Evolutionary conservation across 2,797 vertebrate genomes (phyloP), one percentile per base, ranked within the genome.

Genomic region (Schizopygopsis pylzovi): DNA sequence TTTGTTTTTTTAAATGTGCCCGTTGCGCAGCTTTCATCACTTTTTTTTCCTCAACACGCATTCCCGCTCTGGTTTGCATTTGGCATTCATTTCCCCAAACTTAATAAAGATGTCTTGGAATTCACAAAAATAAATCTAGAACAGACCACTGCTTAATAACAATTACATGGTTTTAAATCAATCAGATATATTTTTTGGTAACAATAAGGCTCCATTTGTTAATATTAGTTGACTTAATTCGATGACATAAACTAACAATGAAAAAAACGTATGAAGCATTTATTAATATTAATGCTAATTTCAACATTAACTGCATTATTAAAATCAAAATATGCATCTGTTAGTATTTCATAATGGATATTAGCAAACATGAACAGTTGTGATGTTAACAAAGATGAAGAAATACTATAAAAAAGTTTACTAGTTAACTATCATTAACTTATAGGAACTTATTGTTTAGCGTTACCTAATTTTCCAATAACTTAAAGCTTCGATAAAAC

Each of bases 61-160:
- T 89, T 90, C 84, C 87, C 81, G 87, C 79, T 90, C 93, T 93
- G 93, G 90, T 94, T 94, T 91, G 91, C 86, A 93, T 95, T 94
- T 91, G 65, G 90, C 77, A 70, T 33, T 33, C 28, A 33, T 90
- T 85, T 71, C 20, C 43, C 87, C 89, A 90, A 91, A 83, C 88
- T 88, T 84, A 45, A 70, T 87, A 91, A 79, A 89, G 80, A 59
- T 68, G 11, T 73, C n/a, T 76, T 28, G 78, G 67, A 79, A 79
- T 81, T 83, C 72, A 80, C 65, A 90, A 85, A 45, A n/a, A 72
- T 15, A 25, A 37, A 41, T 16, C 41, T 77, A 78, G 10, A 63
- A 63, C 59, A 86, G 41, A 70, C 75, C 11, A 47, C 56, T 43
- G 28, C 7, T 75, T 67, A 79, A 39, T 79, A 28, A 28, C 33